Percentiles rank a stretch among this genome's conserved stretches.
phyloP scores from a whole-genome alignment of 1,140 invertebrate species.

The Formica selysi region DNA sequence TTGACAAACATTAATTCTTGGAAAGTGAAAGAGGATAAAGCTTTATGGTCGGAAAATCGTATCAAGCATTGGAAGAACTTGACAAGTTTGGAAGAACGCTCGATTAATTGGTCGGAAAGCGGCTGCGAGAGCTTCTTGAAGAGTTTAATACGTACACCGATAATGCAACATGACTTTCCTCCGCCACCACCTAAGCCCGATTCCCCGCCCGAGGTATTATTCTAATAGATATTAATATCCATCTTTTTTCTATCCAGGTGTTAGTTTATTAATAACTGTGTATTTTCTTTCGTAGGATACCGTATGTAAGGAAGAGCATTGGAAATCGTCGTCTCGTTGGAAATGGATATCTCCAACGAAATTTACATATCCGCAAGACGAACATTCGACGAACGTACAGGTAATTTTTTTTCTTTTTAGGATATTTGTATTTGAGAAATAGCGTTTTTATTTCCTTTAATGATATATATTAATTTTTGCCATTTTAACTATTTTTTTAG shows the following conservation, averaged over 20 bases:
- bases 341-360: constrained; percentile 82
- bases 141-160: constrained; percentile 77
- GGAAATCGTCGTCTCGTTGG: constrained; percentile 83
- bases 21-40: constrained; percentile 71
- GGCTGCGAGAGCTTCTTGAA: constrained; percentile 78
- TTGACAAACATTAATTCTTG: constrained; percentile 69
- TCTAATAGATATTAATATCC: not conserved
- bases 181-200: constrained; percentile 80
- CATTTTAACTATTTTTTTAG: constrained; percentile 59
- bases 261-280: not conserved
- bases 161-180: constrained; percentile 71
- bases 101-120: constrained; percentile 77
- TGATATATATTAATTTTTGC: constrained; percentile 1
- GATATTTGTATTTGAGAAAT: constrained; percentile 21
- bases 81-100: constrained; percentile 64
- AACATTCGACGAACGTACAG: constrained; percentile 79
- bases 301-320: constrained; percentile 71
- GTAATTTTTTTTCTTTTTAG: constrained; percentile 57
- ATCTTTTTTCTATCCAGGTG: not conserved
- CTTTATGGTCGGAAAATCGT: constrained; percentile 70
- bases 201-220: constrained; percentile 76
- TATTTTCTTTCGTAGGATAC: not conserved
- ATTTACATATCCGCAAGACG: constrained; percentile 77
- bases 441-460: constrained; percentile 14
- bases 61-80: constrained; percentile 76